A percentile compares a stretch with the other conserved stretches of the same genome.
Evolutionary conservation across 1,140 invertebrate genomes (phyloP).

Genomic region (Eumeta japonica): DNA sequence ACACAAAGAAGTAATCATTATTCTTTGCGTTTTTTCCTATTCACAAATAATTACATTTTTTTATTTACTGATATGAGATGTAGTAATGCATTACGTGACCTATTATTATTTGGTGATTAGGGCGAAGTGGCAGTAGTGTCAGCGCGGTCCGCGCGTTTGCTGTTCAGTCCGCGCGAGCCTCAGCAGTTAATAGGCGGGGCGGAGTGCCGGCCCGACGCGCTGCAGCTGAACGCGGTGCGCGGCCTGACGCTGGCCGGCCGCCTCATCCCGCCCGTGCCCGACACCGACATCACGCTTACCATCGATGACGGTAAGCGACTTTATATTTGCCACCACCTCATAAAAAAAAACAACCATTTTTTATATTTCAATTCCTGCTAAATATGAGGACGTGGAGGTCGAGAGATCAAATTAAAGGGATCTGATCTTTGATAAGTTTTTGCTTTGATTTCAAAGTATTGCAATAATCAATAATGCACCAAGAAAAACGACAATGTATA

Average conservation of each 20-base stretch:
- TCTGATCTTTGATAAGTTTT: too few species aligned
- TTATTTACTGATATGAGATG: too few species aligned
- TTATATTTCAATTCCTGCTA: slow-evolving; percentile 5
- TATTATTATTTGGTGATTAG: slow-evolving; percentile 21
- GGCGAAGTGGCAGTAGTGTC: slow-evolving; percentile 62
- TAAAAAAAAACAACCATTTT: neutral
- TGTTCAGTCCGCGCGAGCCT: slow-evolving; percentile 69
- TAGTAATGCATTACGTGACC: too few species aligned
- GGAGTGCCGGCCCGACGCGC: slow-evolving; percentile 71
- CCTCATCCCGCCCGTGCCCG: slow-evolving; percentile 52
- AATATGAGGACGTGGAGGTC: too few species aligned
- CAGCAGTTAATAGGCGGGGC: slow-evolving; percentile 63
- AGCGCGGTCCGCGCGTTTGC: slow-evolving; percentile 64
- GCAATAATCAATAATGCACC: too few species aligned
- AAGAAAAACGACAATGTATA: too few species aligned
- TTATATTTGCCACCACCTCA: too few species aligned
- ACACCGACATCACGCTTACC: slow-evolving; percentile 70
- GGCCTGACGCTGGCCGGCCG: slow-evolving; percentile 58
- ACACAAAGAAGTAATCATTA: too few species aligned
- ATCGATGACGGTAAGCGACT: too few species aligned
- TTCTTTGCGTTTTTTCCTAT: neutral
- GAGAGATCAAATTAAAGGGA: too few species aligned
- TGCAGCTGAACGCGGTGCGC: slow-evolving; percentile 56
- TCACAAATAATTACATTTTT: too few species aligned
- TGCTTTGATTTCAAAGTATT: too few species aligned